Evolutionary conservation across 2,113 vertebrate species (phyloP), one percentile per base, ranked within the genome.

Genomic region (Morone saxatilis): DNA sequence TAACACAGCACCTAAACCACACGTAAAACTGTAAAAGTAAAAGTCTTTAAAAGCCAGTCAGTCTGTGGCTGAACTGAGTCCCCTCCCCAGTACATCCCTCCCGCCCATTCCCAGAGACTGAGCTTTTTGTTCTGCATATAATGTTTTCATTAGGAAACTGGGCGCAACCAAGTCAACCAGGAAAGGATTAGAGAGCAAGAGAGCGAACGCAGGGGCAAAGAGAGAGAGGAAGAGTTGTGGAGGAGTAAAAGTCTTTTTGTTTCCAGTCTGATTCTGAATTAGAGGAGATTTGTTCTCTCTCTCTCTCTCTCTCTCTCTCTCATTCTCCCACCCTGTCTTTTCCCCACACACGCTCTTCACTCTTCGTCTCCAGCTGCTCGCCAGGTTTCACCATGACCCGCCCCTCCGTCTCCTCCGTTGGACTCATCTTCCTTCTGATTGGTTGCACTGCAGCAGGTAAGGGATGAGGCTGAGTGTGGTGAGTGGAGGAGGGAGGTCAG

Each of bases 361-460:
- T 57, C 53, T 25, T 41, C 5, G 22, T 78, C 43, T 63, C 41
- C 78, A 78, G 65, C 81, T 78, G 81, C 9, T 50, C 36, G 2
- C 54, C 74, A 84, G 81, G 41, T 75, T 63, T 79, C 66, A 82
- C 63, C 80, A 95, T 96, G 95, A 86, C 72, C 72, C 16, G 14
- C 40, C 63, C 81, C 57, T 76, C 20, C 50, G 0, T 63, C 38
- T 40, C 81, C 57, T 70, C 19, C 0, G 14, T 91, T n/a, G 91
- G 87, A 74, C 88, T 94, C 57, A 56, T 95, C 76, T 65, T 94
- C 25, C 80, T 95, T 61, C 86, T 96, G 82, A 92, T 94, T 91
- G 94, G 92, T 86, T 92, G 66, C 36, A 16, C 85, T 2, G 76
- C 66, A 0, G 85, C 95, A 96, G 95, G 95, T 95, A 95, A 92